Evolutionary conservation across 2,113 vertebrate species (phyloP), one percentile per base, ranked within the genome.

Genomic region (Alethe diademata): DNA sequence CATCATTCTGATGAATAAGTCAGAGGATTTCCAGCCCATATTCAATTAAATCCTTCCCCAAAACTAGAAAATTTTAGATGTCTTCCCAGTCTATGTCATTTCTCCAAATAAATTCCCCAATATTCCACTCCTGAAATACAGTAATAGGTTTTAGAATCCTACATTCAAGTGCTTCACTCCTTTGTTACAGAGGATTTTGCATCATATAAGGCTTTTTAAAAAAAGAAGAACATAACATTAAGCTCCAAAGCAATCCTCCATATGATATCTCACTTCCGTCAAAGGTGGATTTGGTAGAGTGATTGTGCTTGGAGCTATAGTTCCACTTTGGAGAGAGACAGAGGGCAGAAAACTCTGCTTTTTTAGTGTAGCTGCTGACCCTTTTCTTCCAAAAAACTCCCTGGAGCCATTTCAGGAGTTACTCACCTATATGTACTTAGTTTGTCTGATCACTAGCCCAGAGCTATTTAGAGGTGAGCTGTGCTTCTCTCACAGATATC

Each of bases 381-480:
- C 18, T 78, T 82, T 87, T 64, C 45, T 92, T 81, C 61, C 4
- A 1, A 89, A 51, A 53, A 85, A 73, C 11, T 76, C 84, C 67
- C 67, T 60, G 56, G 11, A 90, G 85, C 36, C 48, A 56, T 76
- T 74, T 89, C 88, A 90, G 72, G 48, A 93, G 19, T 88, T 88
- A 72, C 74, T 93, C 87, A 95, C 60, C 81, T 79, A 35, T 18
- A 23, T 16, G 23, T 51, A 82, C 60, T 71, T 50, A 71, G 78
- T 40, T 80, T 78, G 85, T 78, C 78, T 92, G 74, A 88, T 93
- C 43, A 71, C 15, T 66, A 40, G 64, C 88, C 67, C 38, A 86
- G 85, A 80, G 81, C 64, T 93, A 88, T 80, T 93, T 78, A 88
- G 85, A 86, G 71, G 60, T 88, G 81, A 88, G 70, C 40, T 57